Base-by-base conservation (phyloP, 2,888 invertebrate genomes). In the Pollenia angustigena region DNA sequence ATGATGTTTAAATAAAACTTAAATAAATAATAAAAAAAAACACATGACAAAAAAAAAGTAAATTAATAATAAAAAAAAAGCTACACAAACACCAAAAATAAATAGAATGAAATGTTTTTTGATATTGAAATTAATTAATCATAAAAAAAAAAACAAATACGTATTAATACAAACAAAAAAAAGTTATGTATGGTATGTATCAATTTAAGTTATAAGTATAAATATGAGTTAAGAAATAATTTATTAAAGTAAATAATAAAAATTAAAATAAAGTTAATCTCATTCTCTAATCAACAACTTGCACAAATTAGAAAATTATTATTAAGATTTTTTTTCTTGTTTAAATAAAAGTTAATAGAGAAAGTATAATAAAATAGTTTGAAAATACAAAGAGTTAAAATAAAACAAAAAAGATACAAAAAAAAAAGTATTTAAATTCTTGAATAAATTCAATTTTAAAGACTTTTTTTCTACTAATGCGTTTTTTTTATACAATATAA, bases 11-110 rank as follows among this genome's bases (percentile, higher is more conserved):
- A 71, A 62, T 52, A 16, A 12, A 44, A 54, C 40, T 46, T n/a
- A 81, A 81, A 56, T 79, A 68, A 72, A 72, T 56, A 78, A 85
- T 81, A 68, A 60, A 87, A 83, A 78, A 79, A 42, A 58, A 80
- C 74, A 18, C 89, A 50, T 80, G 87, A 69, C 64, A 82, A 52
- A 89, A 23, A 23, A 18, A 89, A 89, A 89, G 88, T 89, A 89
- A 90, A 90, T 90, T 90, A 44, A 14, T 14, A 66, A 50, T 52
- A 68, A 74, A 82, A 68, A 74, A 82, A 90, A 91, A 90, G 90
- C 91, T 91, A 90, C 90, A 91, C 91, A 91, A 91, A 91, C 91
- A 91, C 91, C 91, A 91, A 90, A 89, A 88, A 58, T 58, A 66
- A 12, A 23, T 50, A 60, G 50, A 60, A 56, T n/a, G 12, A 58